Evolutionary conservation across 37 sponge, comb jelly and placozoan species (phyloP).

Genomic region (Halichondria panicea): DNA sequence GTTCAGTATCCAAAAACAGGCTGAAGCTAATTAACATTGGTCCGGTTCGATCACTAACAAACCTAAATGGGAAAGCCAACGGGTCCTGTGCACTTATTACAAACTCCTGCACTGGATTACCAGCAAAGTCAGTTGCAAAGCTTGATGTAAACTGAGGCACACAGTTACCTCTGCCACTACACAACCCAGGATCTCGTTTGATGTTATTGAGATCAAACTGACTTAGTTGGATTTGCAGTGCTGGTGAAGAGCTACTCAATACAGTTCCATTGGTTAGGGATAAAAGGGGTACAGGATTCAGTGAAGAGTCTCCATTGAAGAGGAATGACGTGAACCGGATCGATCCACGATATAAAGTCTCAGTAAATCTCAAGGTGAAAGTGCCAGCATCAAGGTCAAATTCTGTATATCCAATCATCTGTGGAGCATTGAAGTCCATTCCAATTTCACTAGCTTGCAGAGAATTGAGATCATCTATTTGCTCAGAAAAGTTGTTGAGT

Average conservation of each 20-base stretch:
- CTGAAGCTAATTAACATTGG: constrained; percentile 58
- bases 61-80: constrained; percentile 12
- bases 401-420: constrained; percentile 29
- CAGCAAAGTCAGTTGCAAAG: constrained; percentile 88
- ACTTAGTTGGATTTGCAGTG: constrained; percentile 42
- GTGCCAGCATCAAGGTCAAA: constrained; percentile 79
- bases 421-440: constrained; percentile 65
- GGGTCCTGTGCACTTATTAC: not conserved
- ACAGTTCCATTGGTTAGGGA: constrained; percentile 61
- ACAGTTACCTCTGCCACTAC: constrained; percentile 42
- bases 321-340: constrained; percentile 47
- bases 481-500: constrained; percentile 54
- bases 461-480: constrained; percentile 48
- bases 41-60: constrained; percentile 61
- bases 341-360: constrained; percentile 88
- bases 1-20: constrained; percentile 66
- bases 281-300: constrained; percentile 2
- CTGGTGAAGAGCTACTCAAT: constrained; percentile 53
- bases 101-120: constrained; percentile 63
- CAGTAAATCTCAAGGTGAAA: constrained; percentile 71
- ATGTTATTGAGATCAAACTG: constrained; percentile 67
- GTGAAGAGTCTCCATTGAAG: constrained; percentile 1
- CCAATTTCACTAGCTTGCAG: constrained; percentile 66
- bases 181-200: constrained; percentile 51
- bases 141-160: constrained; percentile 30